Conservation (phyloP, 2,113 vertebrate genomes). For the Prunella fulvescens region DNA sequence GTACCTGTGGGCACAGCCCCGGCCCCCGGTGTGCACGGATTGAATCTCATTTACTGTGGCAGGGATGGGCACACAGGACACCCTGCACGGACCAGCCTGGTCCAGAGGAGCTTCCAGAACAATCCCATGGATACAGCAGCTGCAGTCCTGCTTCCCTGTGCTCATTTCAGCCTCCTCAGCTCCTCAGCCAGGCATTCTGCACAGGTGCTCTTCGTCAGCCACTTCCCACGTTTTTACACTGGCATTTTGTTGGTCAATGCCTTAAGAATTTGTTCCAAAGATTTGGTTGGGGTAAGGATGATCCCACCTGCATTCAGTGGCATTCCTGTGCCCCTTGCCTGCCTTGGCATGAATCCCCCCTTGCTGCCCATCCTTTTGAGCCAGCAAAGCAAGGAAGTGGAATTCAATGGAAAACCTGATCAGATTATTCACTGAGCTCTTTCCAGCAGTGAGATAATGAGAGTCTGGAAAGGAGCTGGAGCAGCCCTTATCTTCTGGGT, state of each 20-base stretch:
- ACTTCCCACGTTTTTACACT: neutral
- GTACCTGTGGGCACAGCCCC: neutral
- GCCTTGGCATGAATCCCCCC: neutral
- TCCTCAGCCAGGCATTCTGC: neutral
- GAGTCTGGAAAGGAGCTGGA: neutral
- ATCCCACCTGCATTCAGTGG: no score
- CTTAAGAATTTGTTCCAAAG: neutral
- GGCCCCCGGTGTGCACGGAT: neutral
- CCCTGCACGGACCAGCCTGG: no score
- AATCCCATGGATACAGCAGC: neutral
- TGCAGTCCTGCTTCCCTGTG: neutral
- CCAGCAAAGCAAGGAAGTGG: neutral
- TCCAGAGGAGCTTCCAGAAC: neutral
- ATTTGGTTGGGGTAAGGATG: neutral
- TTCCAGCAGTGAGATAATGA: neutral
- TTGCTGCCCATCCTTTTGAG: neutral
- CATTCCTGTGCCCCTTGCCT: neutral
- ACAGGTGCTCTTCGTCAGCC: fast-evolving
- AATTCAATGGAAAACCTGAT: neutral
- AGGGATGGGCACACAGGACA: neutral
- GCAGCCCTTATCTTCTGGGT: neutral
- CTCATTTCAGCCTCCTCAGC: neutral
- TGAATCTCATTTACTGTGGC: neutral
- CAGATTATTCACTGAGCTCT: neutral
- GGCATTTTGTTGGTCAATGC: neutral